These are phyloP conservation scores for Platycheirus rosarum DNA, from an alignment of 2,888 invertebrate species.

Conservation along the genomic window DNA sequence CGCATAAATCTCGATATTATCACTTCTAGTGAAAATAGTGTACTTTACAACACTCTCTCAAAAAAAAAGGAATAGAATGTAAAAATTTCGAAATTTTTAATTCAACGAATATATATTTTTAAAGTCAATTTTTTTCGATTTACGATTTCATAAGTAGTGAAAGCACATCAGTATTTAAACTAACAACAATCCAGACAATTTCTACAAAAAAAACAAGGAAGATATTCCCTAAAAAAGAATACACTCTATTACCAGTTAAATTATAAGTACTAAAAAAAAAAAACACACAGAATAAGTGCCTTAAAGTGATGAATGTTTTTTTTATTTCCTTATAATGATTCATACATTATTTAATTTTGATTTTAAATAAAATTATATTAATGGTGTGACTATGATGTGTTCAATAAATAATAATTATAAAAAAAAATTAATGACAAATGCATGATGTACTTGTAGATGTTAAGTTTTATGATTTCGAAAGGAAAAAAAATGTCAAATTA, in stretches of 20 bases:
- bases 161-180: conserved; percentile 67
- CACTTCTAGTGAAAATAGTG: conserved; percentile 21
- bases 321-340: conserved; percentile 31
- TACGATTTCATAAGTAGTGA: conserved; percentile 22
- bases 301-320: no score
- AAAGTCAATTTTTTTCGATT: conserved; percentile 9
- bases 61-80: conserved; percentile 24
- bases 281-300: conserved; percentile 37
- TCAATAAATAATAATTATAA: conserved; percentile 37
- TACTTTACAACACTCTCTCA: conserved; percentile 47
- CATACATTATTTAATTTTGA: conserved; percentile 9
- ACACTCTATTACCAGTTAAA: conserved; percentile 40
- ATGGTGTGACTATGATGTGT: conserved; percentile 63
- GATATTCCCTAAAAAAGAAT: not conserved
- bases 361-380: conserved; percentile 24
- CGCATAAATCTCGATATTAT: conserved; percentile 76
- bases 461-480: conserved; percentile 29
- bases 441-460: conserved; percentile 17
- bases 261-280: conserved; percentile 30
- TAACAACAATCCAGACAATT: conserved; percentile 54
- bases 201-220: conserved; percentile 15
- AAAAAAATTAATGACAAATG: not conserved
- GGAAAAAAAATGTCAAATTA: conserved; percentile 50
- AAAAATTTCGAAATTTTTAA: conserved; percentile 44
- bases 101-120: conserved; percentile 46